Evolutionary conservation across 2,888 invertebrate genomes (phyloP).

Genomic region (Pseudococcus jackbeardsleyi): DNA sequence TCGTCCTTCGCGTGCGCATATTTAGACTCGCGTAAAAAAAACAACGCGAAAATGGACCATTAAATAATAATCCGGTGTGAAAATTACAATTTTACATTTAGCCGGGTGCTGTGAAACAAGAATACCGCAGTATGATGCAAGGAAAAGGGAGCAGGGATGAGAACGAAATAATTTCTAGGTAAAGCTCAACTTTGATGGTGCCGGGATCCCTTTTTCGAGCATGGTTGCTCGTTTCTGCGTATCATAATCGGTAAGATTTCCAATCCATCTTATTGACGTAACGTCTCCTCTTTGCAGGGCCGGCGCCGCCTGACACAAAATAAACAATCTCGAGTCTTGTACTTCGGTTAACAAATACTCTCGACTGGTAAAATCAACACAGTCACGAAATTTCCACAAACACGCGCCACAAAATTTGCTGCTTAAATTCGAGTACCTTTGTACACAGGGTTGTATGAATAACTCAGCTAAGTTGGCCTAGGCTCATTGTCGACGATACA

Average conservation of each 20-base stretch:
- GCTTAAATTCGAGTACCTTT: conserved; percentile 14
- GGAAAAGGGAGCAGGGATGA: background rate
- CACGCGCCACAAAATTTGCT: conserved; percentile 29
- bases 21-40: no score
- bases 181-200: background rate
- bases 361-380: conserved; percentile 48
- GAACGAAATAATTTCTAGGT: background rate
- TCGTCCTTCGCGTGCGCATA: no score
- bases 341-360: conserved; percentile 3
- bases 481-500: background rate
- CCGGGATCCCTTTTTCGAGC: background rate
- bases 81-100: conserved; percentile 17
- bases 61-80: conserved; percentile 3
- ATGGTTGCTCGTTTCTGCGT: background rate
- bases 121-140: background rate
- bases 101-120: background rate
- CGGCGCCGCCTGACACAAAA: background rate
- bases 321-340: conserved; percentile 32
- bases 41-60: conserved; percentile 20
- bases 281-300: background rate
- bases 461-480: background rate
- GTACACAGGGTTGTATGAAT: background rate
- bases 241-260: conserved; percentile 1
- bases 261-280: conserved; percentile 38
- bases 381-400: background rate